These are phyloP conservation scores for Sabatieria punctata DNA, from an alignment of 2,888 invertebrate species.

Conservation along the genomic window DNA sequence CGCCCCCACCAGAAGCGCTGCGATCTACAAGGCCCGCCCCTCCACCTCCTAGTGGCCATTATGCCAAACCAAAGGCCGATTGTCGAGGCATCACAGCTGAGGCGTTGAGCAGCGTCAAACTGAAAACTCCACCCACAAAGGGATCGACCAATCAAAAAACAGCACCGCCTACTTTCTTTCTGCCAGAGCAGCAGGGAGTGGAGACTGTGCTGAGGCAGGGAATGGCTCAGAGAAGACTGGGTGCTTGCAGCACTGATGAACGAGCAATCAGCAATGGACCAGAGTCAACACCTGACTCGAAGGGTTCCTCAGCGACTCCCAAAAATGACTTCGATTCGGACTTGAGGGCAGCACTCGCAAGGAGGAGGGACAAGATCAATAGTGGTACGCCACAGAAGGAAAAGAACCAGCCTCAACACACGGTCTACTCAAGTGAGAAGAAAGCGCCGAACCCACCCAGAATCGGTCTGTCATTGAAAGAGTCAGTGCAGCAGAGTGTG, in stretches of 20 bases:
- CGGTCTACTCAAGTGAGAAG: background rate
- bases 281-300: background rate
- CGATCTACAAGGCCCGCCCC: slow-evolving; percentile 4
- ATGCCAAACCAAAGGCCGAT: slow-evolving; percentile 7
- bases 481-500: slow-evolving; percentile 27
- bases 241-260: background rate
- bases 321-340: slow-evolving; percentile 25
- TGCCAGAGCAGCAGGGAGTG: background rate
- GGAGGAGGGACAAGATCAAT: slow-evolving; percentile 23
- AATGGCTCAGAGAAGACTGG: too few species aligned
- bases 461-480: slow-evolving; percentile 20
- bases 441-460: background rate
- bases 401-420: background rate
- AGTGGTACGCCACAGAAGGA: background rate
- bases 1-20: slow-evolving; percentile 15
- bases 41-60: background rate
- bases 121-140: background rate
- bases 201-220: too few species aligned
- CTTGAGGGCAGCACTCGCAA: slow-evolving; percentile 26
- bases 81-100: slow-evolving; percentile 16
- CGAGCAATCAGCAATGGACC: background rate
- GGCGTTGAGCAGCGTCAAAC: slow-evolving; percentile 10
- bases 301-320: background rate
- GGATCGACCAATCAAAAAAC: background rate
- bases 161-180: background rate